Evolutionary conservation across 2,113 vertebrate species (phyloP).

Genomic region (Microcebus lehilahytsara): DNA sequence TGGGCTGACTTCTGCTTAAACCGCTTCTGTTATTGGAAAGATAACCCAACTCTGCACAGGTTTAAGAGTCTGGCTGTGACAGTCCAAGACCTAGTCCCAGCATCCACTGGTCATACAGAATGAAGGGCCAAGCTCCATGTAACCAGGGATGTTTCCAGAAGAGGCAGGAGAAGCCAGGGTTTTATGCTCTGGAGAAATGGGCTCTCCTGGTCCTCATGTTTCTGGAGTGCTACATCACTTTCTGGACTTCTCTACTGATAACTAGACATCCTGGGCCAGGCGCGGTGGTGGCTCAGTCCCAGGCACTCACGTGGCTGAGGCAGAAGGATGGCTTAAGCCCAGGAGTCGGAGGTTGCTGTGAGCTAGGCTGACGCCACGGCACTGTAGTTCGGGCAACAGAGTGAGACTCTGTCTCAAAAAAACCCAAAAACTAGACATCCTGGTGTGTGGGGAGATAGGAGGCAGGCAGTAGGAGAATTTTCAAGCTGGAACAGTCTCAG

Average conservation of each 20-base stretch:
- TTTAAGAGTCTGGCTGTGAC: neutral
- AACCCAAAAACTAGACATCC: neutral
- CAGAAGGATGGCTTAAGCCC: too few relatives aligned
- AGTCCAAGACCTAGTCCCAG: neutral
- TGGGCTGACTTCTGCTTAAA: neutral
- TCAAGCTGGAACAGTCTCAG: neutral
- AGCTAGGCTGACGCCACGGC: too few relatives aligned
- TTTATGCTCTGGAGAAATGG: neutral
- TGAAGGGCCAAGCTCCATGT: neutral
- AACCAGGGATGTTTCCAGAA: neutral
- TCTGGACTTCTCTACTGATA: neutral
- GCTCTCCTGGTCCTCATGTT: neutral
- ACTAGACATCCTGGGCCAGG: neutral
- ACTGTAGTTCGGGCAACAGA: too few relatives aligned
- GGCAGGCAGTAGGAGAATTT: neutral
- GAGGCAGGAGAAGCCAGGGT: neutral
- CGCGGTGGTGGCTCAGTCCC: too few relatives aligned
- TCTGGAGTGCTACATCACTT: neutral
- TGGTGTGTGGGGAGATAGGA: neutral
- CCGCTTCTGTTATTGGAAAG: neutral
- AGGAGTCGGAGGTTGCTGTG: too few relatives aligned
- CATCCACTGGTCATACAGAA: neutral
- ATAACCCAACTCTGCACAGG: neutral
- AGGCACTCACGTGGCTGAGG: too few relatives aligned
- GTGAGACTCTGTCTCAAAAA: too few relatives aligned